Conservation (phyloP, 1,140 invertebrate species). For the Panagrolaimus sp. region DNA sequence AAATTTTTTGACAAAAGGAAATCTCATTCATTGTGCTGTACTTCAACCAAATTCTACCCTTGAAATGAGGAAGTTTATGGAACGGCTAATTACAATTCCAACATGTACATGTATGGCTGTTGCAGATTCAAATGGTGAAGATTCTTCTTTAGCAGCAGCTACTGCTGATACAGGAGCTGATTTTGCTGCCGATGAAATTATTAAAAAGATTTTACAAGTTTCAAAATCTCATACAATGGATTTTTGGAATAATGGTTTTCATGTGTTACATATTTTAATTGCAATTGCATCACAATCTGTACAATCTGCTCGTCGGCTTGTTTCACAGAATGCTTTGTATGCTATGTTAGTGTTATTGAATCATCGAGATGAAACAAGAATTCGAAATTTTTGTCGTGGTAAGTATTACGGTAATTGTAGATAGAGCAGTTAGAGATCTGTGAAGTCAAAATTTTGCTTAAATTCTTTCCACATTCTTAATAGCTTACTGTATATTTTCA, state of each 20-base stretch:
- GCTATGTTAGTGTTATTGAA: not conserved
- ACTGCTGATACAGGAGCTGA: not conserved
- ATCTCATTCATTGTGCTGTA: not conserved
- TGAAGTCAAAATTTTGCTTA: no score
- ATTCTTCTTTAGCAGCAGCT: no score
- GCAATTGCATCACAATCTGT: not conserved
- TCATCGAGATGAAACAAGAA: not conserved
- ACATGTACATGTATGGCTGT: not conserved
- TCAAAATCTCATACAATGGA: not conserved
- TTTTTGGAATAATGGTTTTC: not conserved
- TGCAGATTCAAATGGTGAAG: not conserved
- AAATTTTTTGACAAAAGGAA: not conserved
- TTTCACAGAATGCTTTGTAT: not conserved
- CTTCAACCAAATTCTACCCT: not conserved
- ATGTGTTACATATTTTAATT: not conserved
- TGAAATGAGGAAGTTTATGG: slow-evolving; percentile 1
- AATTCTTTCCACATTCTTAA: no score
- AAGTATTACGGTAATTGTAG: no score
- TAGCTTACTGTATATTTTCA: no score
- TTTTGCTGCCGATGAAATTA: not conserved
- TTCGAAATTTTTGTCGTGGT: not conserved
- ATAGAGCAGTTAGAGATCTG: no score
- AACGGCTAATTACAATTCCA: not conserved
- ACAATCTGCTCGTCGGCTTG: not conserved
- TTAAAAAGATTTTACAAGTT: not conserved